phyloP scores from a whole-genome alignment of 2,888 invertebrate genomes.

The Acrobasis consociella region DNA sequence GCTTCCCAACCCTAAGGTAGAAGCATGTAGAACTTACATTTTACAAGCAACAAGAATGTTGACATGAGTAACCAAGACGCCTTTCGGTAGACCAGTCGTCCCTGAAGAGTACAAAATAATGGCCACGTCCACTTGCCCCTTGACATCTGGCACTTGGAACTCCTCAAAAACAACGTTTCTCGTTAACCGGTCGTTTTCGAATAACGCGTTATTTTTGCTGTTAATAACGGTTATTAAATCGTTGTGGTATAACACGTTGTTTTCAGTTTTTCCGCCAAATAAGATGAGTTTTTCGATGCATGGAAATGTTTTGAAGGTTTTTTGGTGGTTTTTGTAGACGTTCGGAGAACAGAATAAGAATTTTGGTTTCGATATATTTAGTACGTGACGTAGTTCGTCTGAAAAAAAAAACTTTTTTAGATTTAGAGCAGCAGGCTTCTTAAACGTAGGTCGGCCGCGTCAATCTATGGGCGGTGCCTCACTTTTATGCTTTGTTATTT shows the following conservation, averaged over 20 bases:
- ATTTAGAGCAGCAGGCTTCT: too few relatives aligned
- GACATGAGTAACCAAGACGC: constrained; percentile 62
- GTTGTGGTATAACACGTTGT: constrained; percentile 45
- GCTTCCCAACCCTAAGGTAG: too few relatives aligned
- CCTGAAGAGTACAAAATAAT: constrained; percentile 69
- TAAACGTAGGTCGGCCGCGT: too few relatives aligned
- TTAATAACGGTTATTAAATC: constrained; percentile 40
- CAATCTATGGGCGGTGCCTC: too few relatives aligned
- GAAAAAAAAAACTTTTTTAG: constrained; percentile 31
- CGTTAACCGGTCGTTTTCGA: constrained; percentile 30
- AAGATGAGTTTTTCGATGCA: constrained; percentile 52
- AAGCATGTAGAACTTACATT: constrained; percentile 46
- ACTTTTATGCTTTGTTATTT: too few relatives aligned
- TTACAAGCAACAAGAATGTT: constrained; percentile 47
- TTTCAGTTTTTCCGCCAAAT: constrained; percentile 46
- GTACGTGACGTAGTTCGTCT: constrained; percentile 60
- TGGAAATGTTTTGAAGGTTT: constrained; percentile 39
- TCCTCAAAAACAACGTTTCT: constrained; percentile 49
- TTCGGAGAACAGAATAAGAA: constrained; percentile 56
- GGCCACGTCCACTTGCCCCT: constrained; percentile 51
- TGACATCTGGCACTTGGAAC: constrained; percentile 49
- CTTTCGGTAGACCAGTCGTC: constrained; percentile 69
- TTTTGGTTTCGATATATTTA: constrained; percentile 59
- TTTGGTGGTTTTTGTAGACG: constrained; percentile 39
- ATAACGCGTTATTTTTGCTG: constrained; percentile 15